Evolutionary conservation across 2,797 vertebrate genomes (phyloP).

Genomic region (Trichosurus vulpecula): DNA sequence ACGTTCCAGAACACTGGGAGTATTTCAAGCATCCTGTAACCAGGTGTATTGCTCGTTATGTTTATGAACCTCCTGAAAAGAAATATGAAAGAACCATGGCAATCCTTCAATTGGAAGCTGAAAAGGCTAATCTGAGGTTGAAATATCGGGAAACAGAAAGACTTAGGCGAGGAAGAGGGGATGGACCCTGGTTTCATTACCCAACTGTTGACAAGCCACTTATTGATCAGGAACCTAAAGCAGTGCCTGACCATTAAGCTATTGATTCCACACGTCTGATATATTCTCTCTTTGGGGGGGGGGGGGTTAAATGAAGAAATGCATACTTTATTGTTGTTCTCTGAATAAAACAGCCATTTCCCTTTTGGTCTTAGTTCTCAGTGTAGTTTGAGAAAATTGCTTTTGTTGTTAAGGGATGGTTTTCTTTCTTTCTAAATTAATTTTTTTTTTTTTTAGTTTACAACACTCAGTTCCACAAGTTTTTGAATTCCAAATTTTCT

Average conservation of each 20-base stretch:
- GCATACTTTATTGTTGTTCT: slow-evolving; percentile 62
- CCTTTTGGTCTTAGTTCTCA: too few species aligned
- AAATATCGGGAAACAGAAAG: slow-evolving; percentile 85
- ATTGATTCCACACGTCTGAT: slow-evolving; percentile 39
- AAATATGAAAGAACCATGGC: slow-evolving; percentile 94
- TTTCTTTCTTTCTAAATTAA: too few species aligned
- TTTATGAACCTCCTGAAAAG: slow-evolving; percentile 91
- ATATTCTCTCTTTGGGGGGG: slow-evolving; percentile 63
- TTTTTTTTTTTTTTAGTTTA: too few species aligned
- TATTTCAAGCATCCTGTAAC: slow-evolving; percentile 94
- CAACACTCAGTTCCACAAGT: too few species aligned
- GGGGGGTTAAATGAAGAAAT: slow-evolving; percentile 63
- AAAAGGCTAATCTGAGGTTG: slow-evolving; percentile 91
- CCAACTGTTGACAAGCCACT: slow-evolving; percentile 87
- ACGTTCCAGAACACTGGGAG: slow-evolving; percentile 95
- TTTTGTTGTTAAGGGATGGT: too few species aligned
- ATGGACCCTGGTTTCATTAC: slow-evolving; percentile 93
- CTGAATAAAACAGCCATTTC: slow-evolving; percentile 38
- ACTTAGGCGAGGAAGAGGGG: slow-evolving; percentile 91
- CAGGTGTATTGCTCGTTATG: slow-evolving; percentile 89
- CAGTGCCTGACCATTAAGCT: slow-evolving; percentile 90
- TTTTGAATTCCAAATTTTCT: too few species aligned
- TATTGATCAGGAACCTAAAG: slow-evolving; percentile 87
- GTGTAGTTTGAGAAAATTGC: too few species aligned
- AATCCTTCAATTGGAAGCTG: slow-evolving; percentile 86